Percentiles rank a stretch among this genome's conserved stretches.
phyloP scores from a whole-genome alignment of 2,797 vertebrate genomes.

The Helarctos malayanus region DNA sequence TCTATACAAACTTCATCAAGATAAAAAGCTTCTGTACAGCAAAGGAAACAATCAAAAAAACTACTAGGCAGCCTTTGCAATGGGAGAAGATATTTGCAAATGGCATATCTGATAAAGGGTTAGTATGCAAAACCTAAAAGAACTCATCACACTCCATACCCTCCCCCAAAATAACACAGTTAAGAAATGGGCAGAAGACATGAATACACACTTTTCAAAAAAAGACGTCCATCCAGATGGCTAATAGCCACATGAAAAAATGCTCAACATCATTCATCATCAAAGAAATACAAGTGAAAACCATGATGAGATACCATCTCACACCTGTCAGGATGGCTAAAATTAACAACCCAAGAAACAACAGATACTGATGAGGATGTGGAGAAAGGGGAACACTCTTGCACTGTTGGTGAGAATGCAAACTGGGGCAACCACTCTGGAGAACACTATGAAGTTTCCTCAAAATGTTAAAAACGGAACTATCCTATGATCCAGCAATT shows the following conservation, averaged over 20 bases:
- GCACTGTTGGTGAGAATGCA: not conserved
- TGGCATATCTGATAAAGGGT: not conserved
- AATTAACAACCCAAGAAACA: not conserved
- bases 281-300: not conserved
- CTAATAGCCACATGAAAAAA: not conserved
- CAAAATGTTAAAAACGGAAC: not conserved
- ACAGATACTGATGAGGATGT: not conserved
- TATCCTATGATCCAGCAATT: not conserved
- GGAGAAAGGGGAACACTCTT: not conserved
- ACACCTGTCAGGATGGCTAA: not conserved
- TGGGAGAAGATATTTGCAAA: not conserved
- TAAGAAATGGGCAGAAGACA: not conserved
- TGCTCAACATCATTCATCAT: not conserved
- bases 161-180: not conserved
- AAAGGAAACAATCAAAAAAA: not conserved
- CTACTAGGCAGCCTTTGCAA: not conserved
- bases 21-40: not conserved
- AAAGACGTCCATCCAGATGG: not conserved
- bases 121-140: not conserved
- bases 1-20: not conserved
- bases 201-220: not conserved
- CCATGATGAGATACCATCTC: not conserved
- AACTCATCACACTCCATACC: not conserved
- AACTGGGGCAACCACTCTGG: not conserved
- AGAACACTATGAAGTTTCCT: not conserved